Evolutionary conservation across 1,140 invertebrate genomes (phyloP).

Genomic region (Zophobas morio): DNA sequence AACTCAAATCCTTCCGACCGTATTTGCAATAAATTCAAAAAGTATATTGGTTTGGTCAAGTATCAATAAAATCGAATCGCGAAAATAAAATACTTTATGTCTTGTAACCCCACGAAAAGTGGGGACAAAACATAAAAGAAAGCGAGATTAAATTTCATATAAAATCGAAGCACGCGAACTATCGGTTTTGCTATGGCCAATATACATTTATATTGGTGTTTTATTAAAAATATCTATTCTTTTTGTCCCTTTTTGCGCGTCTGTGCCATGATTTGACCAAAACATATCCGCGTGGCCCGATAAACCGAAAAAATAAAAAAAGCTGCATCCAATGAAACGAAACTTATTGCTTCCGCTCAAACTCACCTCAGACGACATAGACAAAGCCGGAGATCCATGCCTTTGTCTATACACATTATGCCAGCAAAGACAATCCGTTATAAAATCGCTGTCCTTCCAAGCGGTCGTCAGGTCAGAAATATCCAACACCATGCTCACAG

Average conservation of each 20-base stretch:
- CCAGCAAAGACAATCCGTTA: slow-evolving; percentile 84
- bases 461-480: slow-evolving; percentile 79
- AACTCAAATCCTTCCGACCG: too few relatives aligned
- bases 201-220: neutral
- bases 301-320: neutral
- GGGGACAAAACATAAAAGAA: neutral
- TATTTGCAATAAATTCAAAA: too few relatives aligned
- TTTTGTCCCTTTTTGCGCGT: neutral
- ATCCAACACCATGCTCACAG: slow-evolving; percentile 79
- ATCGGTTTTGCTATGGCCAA: neutral
- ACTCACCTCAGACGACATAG: slow-evolving; percentile 80
- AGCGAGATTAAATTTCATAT: neutral
- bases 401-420: slow-evolving; percentile 85
- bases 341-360: slow-evolving; percentile 11
- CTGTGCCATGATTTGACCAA: neutral
- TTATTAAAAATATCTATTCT: slow-evolving; percentile 7
- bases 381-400: slow-evolving; percentile 79
- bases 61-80: too few relatives aligned
- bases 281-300: neutral
- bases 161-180: neutral
- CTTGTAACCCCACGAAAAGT: neutral
- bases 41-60: too few relatives aligned
- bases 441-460: slow-evolving; percentile 85
- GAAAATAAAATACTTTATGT: neutral
- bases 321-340: neutral